phyloP scores from a whole-genome alignment of 2,888 invertebrate species.

The Euproctis similis region DNA sequence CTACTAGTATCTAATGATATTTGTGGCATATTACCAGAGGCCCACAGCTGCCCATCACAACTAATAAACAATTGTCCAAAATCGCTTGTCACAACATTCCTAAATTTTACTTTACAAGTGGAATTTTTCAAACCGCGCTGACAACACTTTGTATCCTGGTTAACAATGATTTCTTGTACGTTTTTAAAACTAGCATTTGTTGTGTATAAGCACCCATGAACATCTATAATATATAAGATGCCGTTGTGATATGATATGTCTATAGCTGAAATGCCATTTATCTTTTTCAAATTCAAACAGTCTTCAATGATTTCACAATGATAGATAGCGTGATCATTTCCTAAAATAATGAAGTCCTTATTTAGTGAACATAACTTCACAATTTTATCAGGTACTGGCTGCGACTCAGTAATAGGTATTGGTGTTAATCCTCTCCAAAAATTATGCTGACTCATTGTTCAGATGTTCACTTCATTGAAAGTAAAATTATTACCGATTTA shows the following conservation, averaged over 20 bases:
- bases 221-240: constrained; percentile 77
- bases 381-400: constrained; percentile 64
- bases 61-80: constrained; percentile 79
- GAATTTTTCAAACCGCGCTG: constrained; percentile 80
- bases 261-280: constrained; percentile 71
- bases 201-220: constrained; percentile 77
- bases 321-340: constrained; percentile 65
- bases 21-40: constrained; percentile 80
- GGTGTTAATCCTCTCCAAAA: constrained; percentile 65
- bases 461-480: constrained; percentile 31
- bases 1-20: constrained; percentile 75
- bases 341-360: constrained; percentile 56
- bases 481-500: constrained; percentile 34
- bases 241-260: constrained; percentile 79
- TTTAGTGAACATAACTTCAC: constrained; percentile 59
- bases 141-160: constrained; percentile 79
- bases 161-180: constrained; percentile 77
- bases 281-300: constrained; percentile 58
- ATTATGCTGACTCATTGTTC: constrained; percentile 63
- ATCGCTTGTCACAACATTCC: constrained; percentile 77
- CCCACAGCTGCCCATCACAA: constrained; percentile 82
- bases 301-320: constrained; percentile 54
- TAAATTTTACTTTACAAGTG: constrained; percentile 77
- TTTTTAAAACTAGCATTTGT: constrained; percentile 71
- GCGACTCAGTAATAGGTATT: constrained; percentile 42